These are phyloP conservation scores for Colaptes auratus DNA, from an alignment of 2,113 vertebrate genomes.

Conservation along the genomic window DNA sequence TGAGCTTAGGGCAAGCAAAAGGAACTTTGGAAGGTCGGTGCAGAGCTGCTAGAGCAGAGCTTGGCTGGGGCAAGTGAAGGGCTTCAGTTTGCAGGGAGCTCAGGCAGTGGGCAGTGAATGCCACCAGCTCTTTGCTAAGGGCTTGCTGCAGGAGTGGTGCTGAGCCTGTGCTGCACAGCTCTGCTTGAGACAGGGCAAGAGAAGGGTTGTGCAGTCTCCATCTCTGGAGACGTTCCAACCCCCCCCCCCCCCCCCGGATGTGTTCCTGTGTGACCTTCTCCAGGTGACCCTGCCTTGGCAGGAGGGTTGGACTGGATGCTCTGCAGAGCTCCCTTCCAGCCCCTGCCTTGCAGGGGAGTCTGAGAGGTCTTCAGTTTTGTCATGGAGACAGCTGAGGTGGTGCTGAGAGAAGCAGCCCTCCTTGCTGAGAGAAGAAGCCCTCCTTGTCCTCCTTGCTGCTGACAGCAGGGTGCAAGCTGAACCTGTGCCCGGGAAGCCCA, in stretches of 20 bases:
- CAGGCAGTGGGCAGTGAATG: not conserved
- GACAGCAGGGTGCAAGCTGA: not conserved
- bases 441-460: not conserved
- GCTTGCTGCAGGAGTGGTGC: not conserved
- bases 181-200: not conserved
- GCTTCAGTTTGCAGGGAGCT: not conserved
- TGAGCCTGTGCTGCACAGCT: not conserved
- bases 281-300: too few relatives aligned
- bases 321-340: too few relatives aligned
- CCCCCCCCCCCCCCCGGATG: too few relatives aligned
- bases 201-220: too few relatives aligned
- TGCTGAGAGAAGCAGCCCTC: not conserved
- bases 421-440: not conserved
- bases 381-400: not conserved
- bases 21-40: not conserved
- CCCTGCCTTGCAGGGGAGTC: too few relatives aligned
- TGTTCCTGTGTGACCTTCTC: too few relatives aligned
- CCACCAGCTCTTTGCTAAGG: not conserved
- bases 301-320: too few relatives aligned
- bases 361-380: not conserved
- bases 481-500: not conserved
- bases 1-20: accelerated
- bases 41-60: accelerated
- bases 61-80: not conserved
- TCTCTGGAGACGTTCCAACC: too few relatives aligned